Evolutionary conservation across 2,888 invertebrate genomes (phyloP).

Genomic region (Hololepta plana): DNA sequence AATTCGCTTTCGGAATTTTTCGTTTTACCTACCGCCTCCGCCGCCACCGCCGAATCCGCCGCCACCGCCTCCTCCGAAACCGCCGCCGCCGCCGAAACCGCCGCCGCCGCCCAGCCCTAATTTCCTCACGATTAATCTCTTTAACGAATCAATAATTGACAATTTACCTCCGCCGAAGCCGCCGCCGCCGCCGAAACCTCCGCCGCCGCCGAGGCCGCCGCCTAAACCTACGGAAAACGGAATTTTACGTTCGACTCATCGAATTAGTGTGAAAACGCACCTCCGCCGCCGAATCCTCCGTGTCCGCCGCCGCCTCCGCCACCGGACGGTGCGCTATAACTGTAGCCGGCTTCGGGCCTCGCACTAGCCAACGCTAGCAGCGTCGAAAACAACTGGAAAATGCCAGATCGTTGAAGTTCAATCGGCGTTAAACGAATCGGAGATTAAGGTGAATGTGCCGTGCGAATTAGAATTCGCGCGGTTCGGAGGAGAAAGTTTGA

Average conservation of each 20-base stretch:
- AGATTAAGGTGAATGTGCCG: too few species aligned
- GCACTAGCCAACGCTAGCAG: constrained; percentile 41
- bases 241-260: too few species aligned
- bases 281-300: constrained; percentile 13
- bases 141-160: constrained; percentile 5
- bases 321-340: constrained; percentile 25
- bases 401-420: too few species aligned
- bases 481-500: too few species aligned
- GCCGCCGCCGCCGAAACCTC: constrained; percentile 9
- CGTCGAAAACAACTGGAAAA: constrained; percentile 23
- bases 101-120: constrained; percentile 11
- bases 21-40: constrained; percentile 11
- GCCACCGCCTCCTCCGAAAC: constrained; percentile 11
- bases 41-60: constrained; percentile 16
- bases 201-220: constrained; percentile 8
- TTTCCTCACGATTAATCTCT: constrained; percentile 8
- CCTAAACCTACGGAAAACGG: too few species aligned
- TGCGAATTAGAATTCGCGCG: too few species aligned
- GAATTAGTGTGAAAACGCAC: too few species aligned
- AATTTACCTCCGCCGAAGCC: constrained; percentile 9
- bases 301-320: constrained; percentile 21
- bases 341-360: constrained; percentile 42
- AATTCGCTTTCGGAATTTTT: constrained; percentile 17
- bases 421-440: too few species aligned
- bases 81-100: constrained; percentile 9